phyloP scores from a whole-genome alignment of 2,888 invertebrate species.

The Herminia tarsipennalis region DNA sequence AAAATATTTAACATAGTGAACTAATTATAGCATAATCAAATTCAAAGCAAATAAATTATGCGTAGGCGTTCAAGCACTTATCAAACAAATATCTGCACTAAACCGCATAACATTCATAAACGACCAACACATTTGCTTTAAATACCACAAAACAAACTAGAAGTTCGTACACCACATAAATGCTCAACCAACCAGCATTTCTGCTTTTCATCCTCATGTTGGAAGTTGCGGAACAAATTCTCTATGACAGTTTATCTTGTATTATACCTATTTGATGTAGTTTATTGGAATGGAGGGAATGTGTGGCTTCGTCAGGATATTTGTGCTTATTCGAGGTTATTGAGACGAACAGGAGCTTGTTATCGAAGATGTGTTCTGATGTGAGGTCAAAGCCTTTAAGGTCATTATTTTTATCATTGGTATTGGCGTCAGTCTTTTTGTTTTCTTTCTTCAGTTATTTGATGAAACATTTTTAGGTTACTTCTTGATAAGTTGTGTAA shows the following conservation, averaged over 20 bases:
- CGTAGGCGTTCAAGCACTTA: too few species aligned
- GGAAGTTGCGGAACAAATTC: constrained; percentile 36
- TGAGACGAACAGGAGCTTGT: constrained; percentile 6
- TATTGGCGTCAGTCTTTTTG: not conserved
- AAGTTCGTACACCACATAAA: not conserved
- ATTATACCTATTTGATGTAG: constrained; percentile 22
- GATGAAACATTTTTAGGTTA: too few species aligned
- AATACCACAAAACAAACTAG: constrained; percentile 1
- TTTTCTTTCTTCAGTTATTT: too few species aligned
- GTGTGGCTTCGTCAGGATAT: constrained; percentile 19
- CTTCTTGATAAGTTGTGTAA: too few species aligned
- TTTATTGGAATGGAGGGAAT: constrained; percentile 32
- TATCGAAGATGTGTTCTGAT: constrained; percentile 7
- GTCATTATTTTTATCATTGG: not conserved
- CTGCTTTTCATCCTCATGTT: constrained; percentile 21
- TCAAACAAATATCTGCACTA: too few species aligned
- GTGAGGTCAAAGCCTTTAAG: constrained; percentile 5
- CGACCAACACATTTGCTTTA: not conserved
- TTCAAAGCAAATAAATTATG: too few species aligned
- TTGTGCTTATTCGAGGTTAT: constrained; percentile 24
- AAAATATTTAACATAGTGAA: too few species aligned
- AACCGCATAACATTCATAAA: not conserved
- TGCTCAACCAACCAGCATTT: constrained; percentile 1
- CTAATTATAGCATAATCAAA: too few species aligned
- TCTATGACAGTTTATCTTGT: constrained; percentile 37